Evolutionary conservation across 2,888 invertebrate species (phyloP).

Genomic region (Rotaria sp.): DNA sequence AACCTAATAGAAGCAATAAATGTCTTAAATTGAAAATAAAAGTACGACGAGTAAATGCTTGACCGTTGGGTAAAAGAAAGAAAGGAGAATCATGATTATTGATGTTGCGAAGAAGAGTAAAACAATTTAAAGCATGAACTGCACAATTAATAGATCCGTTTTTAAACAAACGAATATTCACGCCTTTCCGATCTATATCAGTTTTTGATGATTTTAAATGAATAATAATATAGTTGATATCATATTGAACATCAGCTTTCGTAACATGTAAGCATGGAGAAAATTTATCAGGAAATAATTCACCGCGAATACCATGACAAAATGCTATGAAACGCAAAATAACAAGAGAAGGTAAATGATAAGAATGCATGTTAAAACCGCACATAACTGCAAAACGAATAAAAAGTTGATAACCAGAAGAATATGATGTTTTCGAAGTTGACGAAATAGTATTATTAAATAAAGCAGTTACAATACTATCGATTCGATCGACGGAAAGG

Average conservation of each 20-base stretch:
- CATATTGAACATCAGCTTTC: background rate
- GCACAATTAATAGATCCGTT: background rate
- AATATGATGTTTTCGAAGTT: background rate
- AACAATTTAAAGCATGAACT: too few relatives aligned
- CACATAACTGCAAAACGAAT: background rate
- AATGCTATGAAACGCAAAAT: background rate
- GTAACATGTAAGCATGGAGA: background rate
- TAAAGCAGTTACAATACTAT: background rate
- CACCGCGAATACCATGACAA: background rate
- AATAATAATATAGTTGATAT: background rate
- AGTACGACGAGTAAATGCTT: too few relatives aligned
- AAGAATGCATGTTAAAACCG: background rate
- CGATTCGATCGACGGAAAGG: background rate
- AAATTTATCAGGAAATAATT: background rate
- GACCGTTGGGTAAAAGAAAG: too few relatives aligned
- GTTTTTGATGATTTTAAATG: background rate
- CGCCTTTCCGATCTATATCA: background rate
- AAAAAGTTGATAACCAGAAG: background rate
- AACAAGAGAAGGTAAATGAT: background rate
- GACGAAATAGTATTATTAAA: background rate
- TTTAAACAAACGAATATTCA: background rate
- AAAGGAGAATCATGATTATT: too few relatives aligned
- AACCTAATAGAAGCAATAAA: too few relatives aligned
- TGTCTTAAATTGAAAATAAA: too few relatives aligned
- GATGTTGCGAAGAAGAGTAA: too few relatives aligned